phyloP scores from a whole-genome alignment of 1,140 invertebrate genomes.

The Pseudobourletiella spinata region DNA sequence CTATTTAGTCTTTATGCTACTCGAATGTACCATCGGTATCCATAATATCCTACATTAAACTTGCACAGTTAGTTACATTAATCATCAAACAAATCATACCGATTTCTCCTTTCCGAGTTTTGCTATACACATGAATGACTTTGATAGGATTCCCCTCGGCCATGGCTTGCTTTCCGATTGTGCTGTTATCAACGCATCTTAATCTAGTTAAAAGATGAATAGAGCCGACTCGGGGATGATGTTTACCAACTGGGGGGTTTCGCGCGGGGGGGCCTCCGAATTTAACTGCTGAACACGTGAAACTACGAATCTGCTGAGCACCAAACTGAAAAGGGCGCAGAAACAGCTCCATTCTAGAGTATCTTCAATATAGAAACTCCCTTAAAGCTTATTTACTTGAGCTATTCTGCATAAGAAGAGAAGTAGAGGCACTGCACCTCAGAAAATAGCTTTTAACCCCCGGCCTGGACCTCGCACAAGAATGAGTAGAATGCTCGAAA shows the following conservation, averaged over 20 bases:
- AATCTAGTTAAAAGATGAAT: constrained; percentile 53
- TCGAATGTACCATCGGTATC: no score
- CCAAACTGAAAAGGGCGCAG: background rate
- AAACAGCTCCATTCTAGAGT: background rate
- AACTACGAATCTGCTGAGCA: background rate
- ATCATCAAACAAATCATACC: constrained; percentile 6
- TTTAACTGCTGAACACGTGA: background rate
- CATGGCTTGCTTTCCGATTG: constrained; percentile 88
- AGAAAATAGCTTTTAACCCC: no score
- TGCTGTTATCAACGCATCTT: constrained; percentile 91
- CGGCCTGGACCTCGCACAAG: no score
- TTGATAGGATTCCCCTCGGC: constrained; percentile 81
- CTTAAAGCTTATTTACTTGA: no score
- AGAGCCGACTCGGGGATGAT: background rate
- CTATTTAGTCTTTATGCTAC: no score
- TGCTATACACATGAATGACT: constrained; percentile 83
- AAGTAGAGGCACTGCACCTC: no score
- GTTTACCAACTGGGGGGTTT: background rate
- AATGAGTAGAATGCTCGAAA: no score
- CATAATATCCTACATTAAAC: no score
- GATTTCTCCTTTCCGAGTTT: constrained; percentile 40
- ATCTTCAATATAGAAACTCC: no score
- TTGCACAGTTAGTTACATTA: no score
- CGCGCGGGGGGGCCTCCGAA: background rate
- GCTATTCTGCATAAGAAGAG: no score